Evolutionary conservation across 2,888 invertebrate genomes (phyloP).

Genomic region (Oscheius sp.): DNA sequence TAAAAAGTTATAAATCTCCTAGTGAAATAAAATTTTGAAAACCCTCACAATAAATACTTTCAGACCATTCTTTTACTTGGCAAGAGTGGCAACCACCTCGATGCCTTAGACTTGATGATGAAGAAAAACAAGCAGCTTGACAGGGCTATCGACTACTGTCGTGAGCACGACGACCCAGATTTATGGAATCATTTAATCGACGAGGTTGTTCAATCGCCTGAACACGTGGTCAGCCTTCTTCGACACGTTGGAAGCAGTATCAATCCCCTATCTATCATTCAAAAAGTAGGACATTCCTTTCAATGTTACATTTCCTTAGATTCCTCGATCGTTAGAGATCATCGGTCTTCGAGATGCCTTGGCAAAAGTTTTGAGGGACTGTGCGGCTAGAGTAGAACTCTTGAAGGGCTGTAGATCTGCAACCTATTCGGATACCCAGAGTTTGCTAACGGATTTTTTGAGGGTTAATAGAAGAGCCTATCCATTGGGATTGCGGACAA

Average conservation of each 20-base stretch:
- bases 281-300: conserved; percentile 44
- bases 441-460: conserved; percentile 30
- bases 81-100: conserved; percentile 74
- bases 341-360: conserved; percentile 76
- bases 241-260: conserved; percentile 53
- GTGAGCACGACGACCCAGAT: conserved; percentile 64
- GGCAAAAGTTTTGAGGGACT: conserved; percentile 78
- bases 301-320: conserved; percentile 73
- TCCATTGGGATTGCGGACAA: conserved; percentile 24
- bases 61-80: conserved; percentile 83
- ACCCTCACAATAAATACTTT: no score
- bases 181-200: conserved; percentile 64
- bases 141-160: conserved; percentile 85
- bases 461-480: conserved; percentile 4
- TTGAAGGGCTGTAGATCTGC: conserved; percentile 32
- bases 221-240: conserved; percentile 57
- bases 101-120: conserved; percentile 90
- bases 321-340: conserved; percentile 85
- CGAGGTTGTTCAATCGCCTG: conserved; percentile 52
- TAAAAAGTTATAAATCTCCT: no score
- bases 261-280: conserved; percentile 55
- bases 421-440: conserved; percentile 28
- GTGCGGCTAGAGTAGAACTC: conserved; percentile 78
- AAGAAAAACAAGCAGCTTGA: conserved; percentile 83
- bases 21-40: no score